Percentiles rank a stretch among this genome's conserved stretches.
Evolutionary conservation across 1,140 invertebrate genomes (phyloP).

Genomic region (Coenobita brevimanus): DNA sequence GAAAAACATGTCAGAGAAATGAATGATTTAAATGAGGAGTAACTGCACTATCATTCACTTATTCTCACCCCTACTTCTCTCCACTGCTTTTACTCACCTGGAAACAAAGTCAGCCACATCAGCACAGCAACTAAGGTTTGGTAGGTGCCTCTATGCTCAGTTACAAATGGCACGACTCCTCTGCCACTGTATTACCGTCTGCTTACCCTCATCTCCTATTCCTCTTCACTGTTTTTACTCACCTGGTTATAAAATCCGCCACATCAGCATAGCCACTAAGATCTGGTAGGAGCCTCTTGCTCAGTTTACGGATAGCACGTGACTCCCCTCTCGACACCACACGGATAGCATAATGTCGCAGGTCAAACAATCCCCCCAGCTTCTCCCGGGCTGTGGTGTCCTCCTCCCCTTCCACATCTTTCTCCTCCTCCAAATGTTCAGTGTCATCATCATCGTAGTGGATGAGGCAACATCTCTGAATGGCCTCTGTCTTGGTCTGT

Average conservation of each 20-base stretch:
- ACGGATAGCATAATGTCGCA: slow-evolving; percentile 47
- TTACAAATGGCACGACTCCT: not conserved
- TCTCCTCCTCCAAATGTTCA: not conserved
- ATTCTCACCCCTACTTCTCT: not conserved
- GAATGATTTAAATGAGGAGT: too few relatives aligned
- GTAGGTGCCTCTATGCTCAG: too few relatives aligned
- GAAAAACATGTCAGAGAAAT: too few relatives aligned
- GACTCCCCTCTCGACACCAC: slow-evolving; percentile 27
- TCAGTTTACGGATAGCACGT: slow-evolving; percentile 32
- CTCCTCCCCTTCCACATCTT: too few relatives aligned
- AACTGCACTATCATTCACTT: not conserved
- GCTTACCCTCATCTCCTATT: not conserved
- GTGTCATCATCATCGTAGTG: slow-evolving; percentile 35
- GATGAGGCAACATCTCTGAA: slow-evolving; percentile 41
- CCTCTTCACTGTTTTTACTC: slow-evolving; percentile 19
- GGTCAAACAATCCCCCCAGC: slow-evolving; percentile 26
- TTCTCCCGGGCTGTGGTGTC: too few relatives aligned
- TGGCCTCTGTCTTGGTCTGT: slow-evolving; percentile 25
- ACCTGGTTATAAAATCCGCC: slow-evolving; percentile 50
- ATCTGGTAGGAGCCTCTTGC: slow-evolving; percentile 32
- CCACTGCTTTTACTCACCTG: too few relatives aligned
- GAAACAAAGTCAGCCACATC: not conserved
- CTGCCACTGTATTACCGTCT: not conserved
- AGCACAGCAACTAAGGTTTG: not conserved
- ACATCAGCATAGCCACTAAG: slow-evolving; percentile 42